phyloP scores from a whole-genome alignment of 2,113 vertebrate species.

The Antechinus flavipes region DNA sequence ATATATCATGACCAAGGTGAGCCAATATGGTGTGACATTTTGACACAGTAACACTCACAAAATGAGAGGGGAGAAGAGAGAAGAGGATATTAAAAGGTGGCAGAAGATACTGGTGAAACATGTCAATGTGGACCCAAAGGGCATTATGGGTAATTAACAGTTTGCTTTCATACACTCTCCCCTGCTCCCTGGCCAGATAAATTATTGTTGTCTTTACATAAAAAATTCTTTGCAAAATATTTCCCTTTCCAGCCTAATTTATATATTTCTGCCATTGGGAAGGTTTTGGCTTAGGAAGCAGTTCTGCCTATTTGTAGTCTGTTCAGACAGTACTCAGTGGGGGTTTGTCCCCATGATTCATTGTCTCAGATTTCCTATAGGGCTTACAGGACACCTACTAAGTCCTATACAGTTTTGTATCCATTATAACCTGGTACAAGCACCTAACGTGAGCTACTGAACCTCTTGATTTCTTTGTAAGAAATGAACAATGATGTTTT shows the following conservation, averaged over 20 bases:
- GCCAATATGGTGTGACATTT: slow-evolving; percentile 66
- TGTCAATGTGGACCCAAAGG: slow-evolving; percentile 24
- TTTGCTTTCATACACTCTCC: slow-evolving; percentile 35
- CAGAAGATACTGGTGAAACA: slow-evolving; percentile 50
- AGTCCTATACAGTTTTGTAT: slow-evolving; percentile 88
- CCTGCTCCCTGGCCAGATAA: slow-evolving; percentile 44
- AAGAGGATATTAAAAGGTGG: slow-evolving; percentile 68
- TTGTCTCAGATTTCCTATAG: slow-evolving; percentile 88
- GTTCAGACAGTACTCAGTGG: slow-evolving; percentile 86
- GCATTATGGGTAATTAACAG: slow-evolving; percentile 65
- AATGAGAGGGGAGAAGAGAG: background rate
- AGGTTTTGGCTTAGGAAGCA: slow-evolving; percentile 84
- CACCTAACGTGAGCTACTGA: slow-evolving; percentile 84
- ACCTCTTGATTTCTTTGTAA: slow-evolving; percentile 82
- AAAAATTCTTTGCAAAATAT: slow-evolving; percentile 79
- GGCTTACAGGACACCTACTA: slow-evolving; percentile 88
- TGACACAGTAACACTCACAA: slow-evolving; percentile 7
- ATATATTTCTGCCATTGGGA: slow-evolving; percentile 82
- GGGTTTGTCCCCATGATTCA: slow-evolving; percentile 87
- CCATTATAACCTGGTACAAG: slow-evolving; percentile 87
- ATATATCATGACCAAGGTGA: slow-evolving; percentile 50
- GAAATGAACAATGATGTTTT: slow-evolving; percentile 84
- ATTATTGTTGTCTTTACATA: slow-evolving; percentile 61
- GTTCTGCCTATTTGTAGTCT: slow-evolving; percentile 86
- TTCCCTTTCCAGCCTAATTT: slow-evolving; percentile 82